Base-by-base conservation (phyloP, 2,888 invertebrate genomes). In the Kuschelorhynchus macadamiae region DNA sequence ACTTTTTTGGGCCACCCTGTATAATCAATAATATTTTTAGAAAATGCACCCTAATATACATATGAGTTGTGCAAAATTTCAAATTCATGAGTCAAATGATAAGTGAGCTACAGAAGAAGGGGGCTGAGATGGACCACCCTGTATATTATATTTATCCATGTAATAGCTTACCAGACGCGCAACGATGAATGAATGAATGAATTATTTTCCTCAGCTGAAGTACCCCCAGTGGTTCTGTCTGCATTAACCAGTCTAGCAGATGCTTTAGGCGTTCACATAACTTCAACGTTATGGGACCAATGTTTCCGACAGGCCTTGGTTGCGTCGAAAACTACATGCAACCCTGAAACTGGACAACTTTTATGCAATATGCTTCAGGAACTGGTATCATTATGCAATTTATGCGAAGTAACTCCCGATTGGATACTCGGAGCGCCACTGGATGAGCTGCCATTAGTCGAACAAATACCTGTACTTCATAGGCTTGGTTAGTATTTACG, bases 201-300 rank as follows among this genome's bases (percentile, higher is more conserved):
- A 25, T 25, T 25, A 7, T 25, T 25, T 7, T 25, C 7, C 7
- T 66, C 32, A 77, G 76, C 75, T 46, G 74, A 77, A 18, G 88
- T 91, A 36, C 91, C 92, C 0, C 87, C 89, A 32, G 86, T 90
- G 50, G 88, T 93, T 44, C 83, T 89, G 69, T 90, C 92, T 1
- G 90, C 93, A 0, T 78, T 94, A 46, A 88, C 91, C 73, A 91
- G 90, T 78, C 85, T 94, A 62, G 91, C 92, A 1, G 94, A 94
- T 77, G 91, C 92, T 16, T 82, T 94, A 50, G 92, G 92, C 1
- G 91, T 91, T 60, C 92, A 93, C 74, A 91, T 92, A 0, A 90
- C 91, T 0, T 88, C 90, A n/a, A 92, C 92, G 7, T 89, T 90
- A 9, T 94, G 94, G 94, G 94, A 94, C 80, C 90, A 90, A 79